Evolutionary conservation across 2,888 invertebrate species (phyloP), one percentile per base, ranked within the genome.

Genomic region (Orthonychiurus folsomi): DNA sequence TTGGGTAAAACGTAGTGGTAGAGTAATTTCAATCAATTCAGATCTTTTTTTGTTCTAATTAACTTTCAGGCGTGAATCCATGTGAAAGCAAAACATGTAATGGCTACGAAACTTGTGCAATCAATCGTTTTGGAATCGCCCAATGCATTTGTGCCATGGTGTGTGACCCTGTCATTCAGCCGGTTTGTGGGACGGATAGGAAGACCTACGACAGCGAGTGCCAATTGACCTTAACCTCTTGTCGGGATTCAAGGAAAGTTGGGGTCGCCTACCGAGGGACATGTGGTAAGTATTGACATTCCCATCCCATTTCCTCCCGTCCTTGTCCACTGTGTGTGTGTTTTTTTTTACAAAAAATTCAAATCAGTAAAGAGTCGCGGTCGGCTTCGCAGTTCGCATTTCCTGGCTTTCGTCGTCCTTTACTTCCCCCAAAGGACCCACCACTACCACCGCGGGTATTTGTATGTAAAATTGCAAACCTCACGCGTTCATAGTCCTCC

Each of bases 101-200:
- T 56, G 79, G 84, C 9, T 86, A 88, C 59, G 87, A 92, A 75
- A 86, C 86, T 69, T 94, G 94, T 76, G 83, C 85, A 54, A 83
- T 93, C 74, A 86, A 90, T 79, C 83, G 85, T 26, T 85, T 84
- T 63, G 91, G 93, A 1, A 86, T 87, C 61, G 90, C 92, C 1
- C 83, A 84, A 61, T 93, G 93, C 77, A 85, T 86, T 67, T 94
- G 94, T 76, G 88, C 89, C 0, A 82, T 86, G 18, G 83, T 84
- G 50, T 92, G 92, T 76, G 88, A 89, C 75, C 83, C 86, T 55
- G 80, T 87, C 58, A 83, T 89, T 78, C 81, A 85, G 60, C 87
- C 88, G 18, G 75, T 76, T 52, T 76, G 75, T 64, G 76, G 75
- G 23, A 47, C 59, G 2, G 25, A 37, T 37, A 78, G 78, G 1